phyloP scores from a whole-genome alignment of 2,888 invertebrate species.

The Cosmia pyralina region DNA sequence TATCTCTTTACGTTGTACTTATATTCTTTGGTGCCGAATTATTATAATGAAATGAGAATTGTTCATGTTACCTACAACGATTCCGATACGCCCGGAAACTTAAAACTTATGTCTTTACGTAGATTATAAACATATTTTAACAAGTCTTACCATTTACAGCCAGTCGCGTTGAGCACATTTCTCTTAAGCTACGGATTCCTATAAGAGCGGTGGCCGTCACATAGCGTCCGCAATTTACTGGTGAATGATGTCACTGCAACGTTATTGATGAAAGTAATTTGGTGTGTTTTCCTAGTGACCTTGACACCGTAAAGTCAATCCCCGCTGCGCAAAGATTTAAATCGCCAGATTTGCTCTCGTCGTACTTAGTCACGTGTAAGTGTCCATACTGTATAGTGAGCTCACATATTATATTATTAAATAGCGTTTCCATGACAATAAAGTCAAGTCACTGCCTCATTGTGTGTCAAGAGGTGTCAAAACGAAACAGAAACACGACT shows the following conservation, averaged over 20 bases:
- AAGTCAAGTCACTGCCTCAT: too few relatives aligned
- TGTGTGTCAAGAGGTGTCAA: too few relatives aligned
- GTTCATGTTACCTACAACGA: constrained; percentile 66
- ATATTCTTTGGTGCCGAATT: constrained; percentile 86
- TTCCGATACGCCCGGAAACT: constrained; percentile 63
- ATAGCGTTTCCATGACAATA: too few relatives aligned
- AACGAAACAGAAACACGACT: too few relatives aligned
- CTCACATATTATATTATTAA: too few relatives aligned
- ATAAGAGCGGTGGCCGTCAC: too few relatives aligned
- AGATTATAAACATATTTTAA: constrained; percentile 71
- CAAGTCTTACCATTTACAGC: constrained; percentile 85
- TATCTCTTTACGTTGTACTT: constrained; percentile 74
- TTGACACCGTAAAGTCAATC: too few relatives aligned
- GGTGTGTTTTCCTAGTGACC: not conserved
- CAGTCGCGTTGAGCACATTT: constrained; percentile 69
- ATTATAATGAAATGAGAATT: constrained; percentile 63
- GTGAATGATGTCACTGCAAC: not conserved
- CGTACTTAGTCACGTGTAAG: too few relatives aligned
- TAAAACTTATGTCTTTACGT: constrained; percentile 64
- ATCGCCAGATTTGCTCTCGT: too few relatives aligned
- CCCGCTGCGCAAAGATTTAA: too few relatives aligned
- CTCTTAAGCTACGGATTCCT: constrained; percentile 36
- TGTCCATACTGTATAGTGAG: too few relatives aligned
- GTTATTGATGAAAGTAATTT: not conserved
- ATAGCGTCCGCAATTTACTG: not conserved